phyloP scores from a whole-genome alignment of 2,888 invertebrate genomes.

The Nasonia oneida region DNA sequence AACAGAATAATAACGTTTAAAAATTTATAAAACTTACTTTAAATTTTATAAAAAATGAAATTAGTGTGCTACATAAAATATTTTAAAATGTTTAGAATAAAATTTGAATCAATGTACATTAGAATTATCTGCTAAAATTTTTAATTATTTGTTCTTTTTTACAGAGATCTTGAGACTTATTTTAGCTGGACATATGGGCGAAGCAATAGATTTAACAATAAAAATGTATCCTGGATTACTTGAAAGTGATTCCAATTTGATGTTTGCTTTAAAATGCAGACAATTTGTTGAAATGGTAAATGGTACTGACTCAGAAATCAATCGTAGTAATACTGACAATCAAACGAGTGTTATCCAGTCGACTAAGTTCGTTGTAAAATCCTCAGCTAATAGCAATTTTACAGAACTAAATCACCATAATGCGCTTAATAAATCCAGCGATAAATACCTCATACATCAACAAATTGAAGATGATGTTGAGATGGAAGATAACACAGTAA shows the following conservation, averaged over 20 bases:
- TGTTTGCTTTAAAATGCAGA: slow-evolving; percentile 97
- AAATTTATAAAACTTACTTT: no score
- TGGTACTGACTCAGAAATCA: slow-evolving; percentile 89
- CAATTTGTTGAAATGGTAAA: slow-evolving; percentile 99
- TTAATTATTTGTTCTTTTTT: background rate
- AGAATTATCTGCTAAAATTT: background rate
- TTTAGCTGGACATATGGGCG: slow-evolving; percentile 95
- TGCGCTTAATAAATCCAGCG: slow-evolving; percentile 79
- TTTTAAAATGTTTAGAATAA: no score
- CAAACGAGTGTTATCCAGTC: slow-evolving; percentile 92
- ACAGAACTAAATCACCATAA: slow-evolving; percentile 82
- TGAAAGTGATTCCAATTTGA: slow-evolving; percentile 93
- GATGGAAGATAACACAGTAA: slow-evolving; percentile 81
- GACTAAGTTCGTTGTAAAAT: slow-evolving; percentile 81
- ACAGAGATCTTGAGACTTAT: slow-evolving; percentile 96
- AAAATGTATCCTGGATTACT: slow-evolving; percentile 95
- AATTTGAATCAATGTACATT: background rate
- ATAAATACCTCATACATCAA: slow-evolving; percentile 77
- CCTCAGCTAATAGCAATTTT: slow-evolving; percentile 74
- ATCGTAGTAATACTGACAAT: slow-evolving; percentile 72
- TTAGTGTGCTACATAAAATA: no score
- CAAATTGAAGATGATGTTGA: slow-evolving; percentile 80
- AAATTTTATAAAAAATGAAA: no score
- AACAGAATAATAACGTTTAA: no score
- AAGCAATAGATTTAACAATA: slow-evolving; percentile 95